Percentiles rank a stretch among this genome's conserved stretches.
Conservation (phyloP, 2,888 invertebrate genomes). For the Electrophaes corylata region DNA sequence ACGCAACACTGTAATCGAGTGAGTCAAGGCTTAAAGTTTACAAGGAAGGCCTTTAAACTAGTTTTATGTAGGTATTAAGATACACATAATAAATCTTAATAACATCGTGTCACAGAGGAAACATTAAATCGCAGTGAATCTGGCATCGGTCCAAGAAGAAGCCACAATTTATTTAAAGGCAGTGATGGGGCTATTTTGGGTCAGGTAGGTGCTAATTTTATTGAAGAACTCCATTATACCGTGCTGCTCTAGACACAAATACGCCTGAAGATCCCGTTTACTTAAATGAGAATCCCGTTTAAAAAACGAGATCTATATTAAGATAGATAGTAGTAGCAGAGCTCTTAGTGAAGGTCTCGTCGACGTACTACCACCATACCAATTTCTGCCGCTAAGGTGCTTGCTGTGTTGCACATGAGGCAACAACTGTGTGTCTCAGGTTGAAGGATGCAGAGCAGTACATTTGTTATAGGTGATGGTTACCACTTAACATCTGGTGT, state of each 20-base stretch:
- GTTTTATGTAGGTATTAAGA: background rate
- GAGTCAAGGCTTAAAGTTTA: background rate
- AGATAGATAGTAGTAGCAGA: too few species aligned
- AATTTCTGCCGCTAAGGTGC: too few species aligned
- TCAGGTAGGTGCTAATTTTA: slow-evolving; percentile 1
- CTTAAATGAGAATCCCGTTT: background rate
- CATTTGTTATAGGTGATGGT: too few species aligned
- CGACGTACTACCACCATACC: too few species aligned
- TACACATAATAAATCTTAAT: background rate
- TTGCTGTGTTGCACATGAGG: too few species aligned
- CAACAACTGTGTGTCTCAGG: too few species aligned
- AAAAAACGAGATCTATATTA: too few species aligned
- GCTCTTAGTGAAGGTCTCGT: too few species aligned
- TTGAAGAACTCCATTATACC: background rate
- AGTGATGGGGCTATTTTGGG: slow-evolving; percentile 19
- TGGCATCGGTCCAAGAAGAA: slow-evolving; percentile 48
- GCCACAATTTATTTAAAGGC: slow-evolving; percentile 34
- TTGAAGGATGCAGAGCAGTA: too few species aligned
- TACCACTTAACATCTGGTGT: too few species aligned
- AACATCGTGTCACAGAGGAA: background rate
- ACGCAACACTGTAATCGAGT: too few species aligned
- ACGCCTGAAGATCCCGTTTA: background rate
- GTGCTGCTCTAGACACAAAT: background rate
- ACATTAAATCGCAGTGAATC: slow-evolving; percentile 17
- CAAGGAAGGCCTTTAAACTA: background rate